Conservation (phyloP, 2,888 invertebrate genomes). For the Cephus runcator region DNA sequence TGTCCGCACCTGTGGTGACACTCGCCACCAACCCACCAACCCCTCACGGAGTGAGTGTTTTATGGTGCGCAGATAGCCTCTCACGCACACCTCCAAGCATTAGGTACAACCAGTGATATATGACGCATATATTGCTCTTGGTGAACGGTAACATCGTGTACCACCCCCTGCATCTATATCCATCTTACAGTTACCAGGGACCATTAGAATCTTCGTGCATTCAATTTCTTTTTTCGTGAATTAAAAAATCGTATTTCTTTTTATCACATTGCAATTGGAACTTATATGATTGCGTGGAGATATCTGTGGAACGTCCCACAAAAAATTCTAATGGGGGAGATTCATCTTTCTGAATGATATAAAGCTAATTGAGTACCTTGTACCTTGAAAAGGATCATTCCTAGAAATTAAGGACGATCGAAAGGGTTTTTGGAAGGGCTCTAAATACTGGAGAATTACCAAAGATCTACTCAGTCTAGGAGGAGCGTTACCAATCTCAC, state of each 20-base stretch:
- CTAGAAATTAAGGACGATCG: neutral
- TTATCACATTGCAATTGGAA: neutral
- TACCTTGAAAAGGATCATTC: neutral
- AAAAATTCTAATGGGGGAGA: neutral
- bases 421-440: neutral
- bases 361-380: neutral
- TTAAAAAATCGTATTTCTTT: neutral
- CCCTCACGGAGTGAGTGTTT: slow-evolving; percentile 43
- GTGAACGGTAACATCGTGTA: slow-evolving; percentile 23
- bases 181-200: neutral
- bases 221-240: neutral
- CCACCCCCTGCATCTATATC: neutral
- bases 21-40: slow-evolving; percentile 48
- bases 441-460: neutral
- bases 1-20: slow-evolving; percentile 63
- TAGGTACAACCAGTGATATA: slow-evolving; percentile 54
- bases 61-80: slow-evolving; percentile 55
- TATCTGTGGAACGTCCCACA: neutral
- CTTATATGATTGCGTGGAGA: neutral
- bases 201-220: neutral
- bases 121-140: slow-evolving; percentile 48
- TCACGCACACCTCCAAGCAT: slow-evolving; percentile 55
- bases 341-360: neutral
- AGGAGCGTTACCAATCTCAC: neutral
- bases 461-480: neutral